Base-by-base conservation (phyloP, 2,113 vertebrate species). In the Larimichthys crocea region DNA sequence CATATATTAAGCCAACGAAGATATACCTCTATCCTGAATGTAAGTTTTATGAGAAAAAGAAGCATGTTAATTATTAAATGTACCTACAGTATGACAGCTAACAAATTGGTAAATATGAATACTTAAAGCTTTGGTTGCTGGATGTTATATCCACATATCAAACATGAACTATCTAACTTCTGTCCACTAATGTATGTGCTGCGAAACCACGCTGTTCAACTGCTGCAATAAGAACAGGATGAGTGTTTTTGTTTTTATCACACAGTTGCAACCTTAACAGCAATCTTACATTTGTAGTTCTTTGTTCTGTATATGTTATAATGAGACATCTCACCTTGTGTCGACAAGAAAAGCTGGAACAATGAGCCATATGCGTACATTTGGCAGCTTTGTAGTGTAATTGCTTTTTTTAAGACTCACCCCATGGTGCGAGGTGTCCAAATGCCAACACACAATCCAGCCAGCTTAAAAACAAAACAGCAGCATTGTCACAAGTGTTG, bases 361-460 rank as follows among this genome's bases (percentile, higher is more conserved):
- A 88, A 74, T 80, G 64, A 80, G 53, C 72, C 79, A 82, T 79
- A 88, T 83, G 81, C 70, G 74, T 72, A 80, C 3, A 60, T 65
- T 82, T 86, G 91, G 82, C 87, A 87, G 63, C 53, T 48, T 84
- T 10, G 11, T 42, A n/a, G 62, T 64, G 46, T 57, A 60, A 74
- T 70, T 50, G 7, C 46, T 44, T 57, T 57, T 57, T 79, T 70
- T 56, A 2, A 64, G 24, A 71, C 44, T 71, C 19, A n/a, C 84
- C 44, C 56, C 67, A 1, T 42, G 15, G 50, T 71, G 61, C 67
- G 71, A 70, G 31, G 52, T 76, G 72, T 84, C 55, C 61, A 85
- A 87, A 83, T 85, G 79, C 74, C 76, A 84, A 67, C 55, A 74
- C 29, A 74, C 62, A 69, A 57, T 81, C 50, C 19, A 67, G 53